These are phyloP conservation scores for Patiria pectinifera DNA, from an alignment of 53 echinoderm and acorn worm species.

Conservation along the genomic window DNA sequence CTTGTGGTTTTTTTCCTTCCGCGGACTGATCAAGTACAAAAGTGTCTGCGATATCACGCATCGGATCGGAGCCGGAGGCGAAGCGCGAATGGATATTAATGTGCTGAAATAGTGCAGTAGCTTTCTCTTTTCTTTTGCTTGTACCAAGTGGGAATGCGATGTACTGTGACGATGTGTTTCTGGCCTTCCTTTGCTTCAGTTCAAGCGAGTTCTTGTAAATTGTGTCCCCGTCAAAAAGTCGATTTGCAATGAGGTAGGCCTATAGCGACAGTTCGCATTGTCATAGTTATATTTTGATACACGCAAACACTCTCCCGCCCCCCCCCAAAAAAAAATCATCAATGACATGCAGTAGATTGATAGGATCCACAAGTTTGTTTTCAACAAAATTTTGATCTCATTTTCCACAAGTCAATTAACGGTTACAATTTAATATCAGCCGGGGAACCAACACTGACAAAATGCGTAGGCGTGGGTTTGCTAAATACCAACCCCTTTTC, in stretches of 20 bases:
- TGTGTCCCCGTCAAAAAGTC: neutral
- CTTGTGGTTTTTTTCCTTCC: neutral
- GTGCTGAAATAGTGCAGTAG: slow-evolving; percentile 40
- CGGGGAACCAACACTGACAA: too few species aligned
- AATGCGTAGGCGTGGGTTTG: too few species aligned
- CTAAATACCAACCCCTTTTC: too few species aligned
- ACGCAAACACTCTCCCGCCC: neutral
- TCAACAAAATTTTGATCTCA: too few species aligned
- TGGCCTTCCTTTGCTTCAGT: neutral
- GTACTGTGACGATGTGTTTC: neutral
- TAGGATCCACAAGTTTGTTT: too few species aligned
- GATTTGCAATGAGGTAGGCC: neutral
- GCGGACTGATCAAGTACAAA: slow-evolving; percentile 32
- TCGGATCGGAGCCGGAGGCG: slow-evolving; percentile 17
- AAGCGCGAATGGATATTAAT: slow-evolving; percentile 7
- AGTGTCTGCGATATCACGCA: slow-evolving; percentile 40
- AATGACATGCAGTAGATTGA: too few species aligned
- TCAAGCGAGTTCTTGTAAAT: neutral
- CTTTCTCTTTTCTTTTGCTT: neutral
- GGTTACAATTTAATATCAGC: too few species aligned
- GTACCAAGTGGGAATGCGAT: neutral
- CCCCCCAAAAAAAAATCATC: too few species aligned
- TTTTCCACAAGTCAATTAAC: too few species aligned
- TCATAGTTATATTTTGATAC: neutral
- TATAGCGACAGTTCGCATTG: neutral